Conservation (phyloP, 2,888 invertebrate species). For the Pycnomerus fuliginosus region DNA sequence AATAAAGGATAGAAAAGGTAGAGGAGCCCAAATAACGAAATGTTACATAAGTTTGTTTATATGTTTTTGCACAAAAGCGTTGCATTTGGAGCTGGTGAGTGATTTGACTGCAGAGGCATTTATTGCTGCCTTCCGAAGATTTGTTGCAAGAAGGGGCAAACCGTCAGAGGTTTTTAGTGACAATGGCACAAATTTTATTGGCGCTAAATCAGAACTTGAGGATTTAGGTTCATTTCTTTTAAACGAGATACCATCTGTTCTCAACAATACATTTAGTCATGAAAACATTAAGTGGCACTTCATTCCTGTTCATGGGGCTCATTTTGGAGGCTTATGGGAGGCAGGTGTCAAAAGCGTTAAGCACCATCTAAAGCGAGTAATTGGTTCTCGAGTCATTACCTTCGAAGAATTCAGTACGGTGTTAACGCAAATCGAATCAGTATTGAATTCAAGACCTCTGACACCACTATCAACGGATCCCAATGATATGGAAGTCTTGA, state of each 20-base stretch:
- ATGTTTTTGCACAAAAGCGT: not conserved
- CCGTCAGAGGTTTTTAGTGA: not conserved
- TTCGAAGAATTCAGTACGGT: constrained; percentile 9
- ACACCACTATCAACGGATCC: not conserved
- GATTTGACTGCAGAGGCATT: not conserved
- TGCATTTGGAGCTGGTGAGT: not conserved
- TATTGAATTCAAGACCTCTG: constrained; percentile 2
- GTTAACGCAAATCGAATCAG: constrained; percentile 2
- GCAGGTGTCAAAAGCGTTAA: constrained; percentile 3
- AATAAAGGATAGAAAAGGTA: not conserved
- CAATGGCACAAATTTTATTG: constrained; percentile 3
- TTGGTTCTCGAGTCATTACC: not conserved
- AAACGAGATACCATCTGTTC: no score
- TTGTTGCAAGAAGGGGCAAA: not conserved
- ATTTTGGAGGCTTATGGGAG: constrained; percentile 9
- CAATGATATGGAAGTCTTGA: no score
- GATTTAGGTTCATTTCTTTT: no score
- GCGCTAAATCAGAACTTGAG: no score
- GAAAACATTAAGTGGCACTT: not conserved
- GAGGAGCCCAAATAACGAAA: not conserved
- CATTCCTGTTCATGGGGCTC: not conserved
- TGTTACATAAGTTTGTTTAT: not conserved
- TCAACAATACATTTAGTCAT: no score
- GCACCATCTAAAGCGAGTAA: constrained; percentile 6
- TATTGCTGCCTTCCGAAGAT: not conserved